phyloP scores from a whole-genome alignment of 2,113 vertebrate species.

The Calidris pugnax region DNA sequence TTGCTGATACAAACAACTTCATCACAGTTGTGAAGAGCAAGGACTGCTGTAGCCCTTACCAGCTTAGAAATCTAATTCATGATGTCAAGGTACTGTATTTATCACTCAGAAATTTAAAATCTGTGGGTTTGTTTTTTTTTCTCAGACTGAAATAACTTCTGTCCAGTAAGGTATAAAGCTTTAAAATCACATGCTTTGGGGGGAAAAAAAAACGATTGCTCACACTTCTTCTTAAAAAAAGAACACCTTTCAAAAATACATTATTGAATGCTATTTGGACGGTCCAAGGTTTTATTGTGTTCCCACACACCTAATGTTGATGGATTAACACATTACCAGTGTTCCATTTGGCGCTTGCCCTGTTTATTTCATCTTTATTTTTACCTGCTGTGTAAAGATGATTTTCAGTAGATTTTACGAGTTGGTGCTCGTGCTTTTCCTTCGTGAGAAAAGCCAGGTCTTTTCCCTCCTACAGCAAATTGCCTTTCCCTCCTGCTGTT shows the following conservation, averaged over 20 bases:
- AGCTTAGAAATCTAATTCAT: constrained; percentile 73
- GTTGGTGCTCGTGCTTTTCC: not conserved
- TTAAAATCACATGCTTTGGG: not conserved
- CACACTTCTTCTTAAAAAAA: not conserved
- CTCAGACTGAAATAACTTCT: not conserved
- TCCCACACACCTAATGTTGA: not conserved
- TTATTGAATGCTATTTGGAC: not conserved
- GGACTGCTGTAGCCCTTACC: constrained; percentile 72
- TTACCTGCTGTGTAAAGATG: not conserved
- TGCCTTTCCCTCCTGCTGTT: not conserved
- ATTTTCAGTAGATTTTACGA: not conserved
- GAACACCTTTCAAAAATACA: not conserved
- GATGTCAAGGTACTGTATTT: constrained; percentile 81
- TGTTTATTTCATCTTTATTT: not conserved
- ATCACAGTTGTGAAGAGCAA: constrained; percentile 73
- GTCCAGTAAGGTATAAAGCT: not conserved
- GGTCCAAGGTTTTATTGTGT: not conserved
- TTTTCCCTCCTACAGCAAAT: not conserved
- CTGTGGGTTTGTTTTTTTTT: not conserved
- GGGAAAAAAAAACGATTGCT: not conserved
- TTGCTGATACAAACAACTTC: constrained; percentile 70
- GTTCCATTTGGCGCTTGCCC: not conserved
- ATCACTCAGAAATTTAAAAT: not conserved
- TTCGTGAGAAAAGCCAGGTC: not conserved
- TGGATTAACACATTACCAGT: not conserved